phyloP scores from a whole-genome alignment of 1,140 invertebrate species.

The Heliconius himera region DNA sequence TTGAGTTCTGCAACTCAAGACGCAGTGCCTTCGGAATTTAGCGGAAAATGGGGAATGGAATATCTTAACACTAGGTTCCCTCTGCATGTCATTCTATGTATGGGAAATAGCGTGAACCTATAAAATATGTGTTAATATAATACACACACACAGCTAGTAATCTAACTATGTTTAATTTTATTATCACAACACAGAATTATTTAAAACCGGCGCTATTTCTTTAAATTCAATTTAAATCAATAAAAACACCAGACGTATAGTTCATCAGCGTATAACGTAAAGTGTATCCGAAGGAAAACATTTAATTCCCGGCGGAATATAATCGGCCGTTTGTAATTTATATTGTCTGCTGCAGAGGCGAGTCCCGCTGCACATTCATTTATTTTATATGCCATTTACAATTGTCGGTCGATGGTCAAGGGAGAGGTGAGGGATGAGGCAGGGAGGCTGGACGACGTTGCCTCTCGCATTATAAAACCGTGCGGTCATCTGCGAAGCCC shows the following conservation, averaged over 20 bases:
- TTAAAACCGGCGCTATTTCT: neutral
- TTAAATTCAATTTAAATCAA: constrained; percentile 4
- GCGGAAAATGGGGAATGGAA: too few relatives aligned
- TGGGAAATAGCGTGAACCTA: too few relatives aligned
- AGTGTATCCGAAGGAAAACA: constrained; percentile 76
- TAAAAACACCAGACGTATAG: neutral
- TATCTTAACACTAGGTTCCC: too few relatives aligned
- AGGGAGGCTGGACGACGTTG: constrained; percentile 60
- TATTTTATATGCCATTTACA: constrained; percentile 84
- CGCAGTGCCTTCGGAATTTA: too few relatives aligned
- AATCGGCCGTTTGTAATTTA: constrained; percentile 83
- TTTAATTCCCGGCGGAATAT: constrained; percentile 80
- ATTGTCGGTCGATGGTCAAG: constrained; percentile 83
- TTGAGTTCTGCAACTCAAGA: too few relatives aligned
- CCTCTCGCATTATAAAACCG: constrained; percentile 82
- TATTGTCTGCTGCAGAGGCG: constrained; percentile 83
- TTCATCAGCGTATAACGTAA: constrained; percentile 47
- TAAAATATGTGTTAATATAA: too few relatives aligned
- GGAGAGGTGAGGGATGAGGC: constrained; percentile 70
- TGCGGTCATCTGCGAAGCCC: constrained; percentile 81
- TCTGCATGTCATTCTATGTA: too few relatives aligned
- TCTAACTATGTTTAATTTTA: neutral
- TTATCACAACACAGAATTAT: neutral
- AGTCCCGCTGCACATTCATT: constrained; percentile 82
- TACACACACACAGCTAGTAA: too few relatives aligned